Percentiles rank a stretch among this genome's conserved stretches.
Conservation (phyloP, 2,113 vertebrate species). For the Setophaga petechia region DNA sequence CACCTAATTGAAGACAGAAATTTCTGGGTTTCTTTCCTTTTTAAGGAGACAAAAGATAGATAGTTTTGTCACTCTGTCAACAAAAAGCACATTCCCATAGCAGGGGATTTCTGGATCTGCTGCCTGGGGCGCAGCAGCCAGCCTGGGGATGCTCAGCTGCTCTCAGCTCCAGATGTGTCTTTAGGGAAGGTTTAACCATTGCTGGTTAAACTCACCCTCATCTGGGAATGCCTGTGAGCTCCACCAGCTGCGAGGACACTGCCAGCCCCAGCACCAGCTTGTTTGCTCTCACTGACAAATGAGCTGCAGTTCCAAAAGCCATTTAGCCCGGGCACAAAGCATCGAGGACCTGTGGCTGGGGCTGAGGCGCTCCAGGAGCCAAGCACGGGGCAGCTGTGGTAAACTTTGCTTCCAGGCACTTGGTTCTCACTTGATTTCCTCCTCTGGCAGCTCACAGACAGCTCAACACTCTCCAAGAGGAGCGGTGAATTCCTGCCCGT, state of each 20-base stretch:
- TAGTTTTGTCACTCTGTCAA: too few species aligned
- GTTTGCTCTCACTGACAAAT: not conserved
- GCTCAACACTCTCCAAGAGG: not conserved
- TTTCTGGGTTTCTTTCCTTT: too few species aligned
- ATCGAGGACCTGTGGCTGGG: not conserved
- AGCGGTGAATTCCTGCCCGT: not conserved
- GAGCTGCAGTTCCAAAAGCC: not conserved
- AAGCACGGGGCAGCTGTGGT: not conserved
- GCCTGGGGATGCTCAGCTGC: too few species aligned
- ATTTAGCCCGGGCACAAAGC: not conserved
- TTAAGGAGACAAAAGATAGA: too few species aligned
- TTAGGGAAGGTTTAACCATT: not conserved
- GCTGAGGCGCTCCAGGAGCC: not conserved
- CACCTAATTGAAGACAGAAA: too few species aligned
- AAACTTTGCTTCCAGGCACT: not conserved
- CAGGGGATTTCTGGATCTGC: not conserved
- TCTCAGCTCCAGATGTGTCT: not conserved
- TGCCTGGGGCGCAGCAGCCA: not conserved
- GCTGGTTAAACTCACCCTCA: too few species aligned
- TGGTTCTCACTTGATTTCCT: conserved; percentile 20
- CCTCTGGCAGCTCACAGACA: not conserved
- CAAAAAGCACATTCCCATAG: too few species aligned
- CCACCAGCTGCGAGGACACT: accelerated
- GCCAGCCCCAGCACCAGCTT: not conserved
- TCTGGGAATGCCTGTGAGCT: not conserved